Base-by-base conservation (phyloP, 2,888 invertebrate species). In the Eumerus sabulonum region DNA sequence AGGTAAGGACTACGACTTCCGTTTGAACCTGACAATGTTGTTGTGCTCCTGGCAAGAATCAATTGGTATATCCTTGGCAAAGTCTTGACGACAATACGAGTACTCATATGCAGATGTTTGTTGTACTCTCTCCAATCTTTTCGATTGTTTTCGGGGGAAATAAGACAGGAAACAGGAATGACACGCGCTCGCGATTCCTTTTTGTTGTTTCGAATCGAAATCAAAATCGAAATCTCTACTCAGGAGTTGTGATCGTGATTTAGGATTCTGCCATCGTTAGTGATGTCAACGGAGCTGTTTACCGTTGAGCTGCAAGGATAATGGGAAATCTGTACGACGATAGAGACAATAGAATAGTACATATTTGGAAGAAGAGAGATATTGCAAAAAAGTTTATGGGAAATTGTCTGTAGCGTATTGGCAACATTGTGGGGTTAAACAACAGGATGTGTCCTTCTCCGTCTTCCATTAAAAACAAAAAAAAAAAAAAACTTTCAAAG, bases 111-210 rank as follows among this genome's bases (percentile, higher is more conserved):
- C 77, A 77, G 77, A 77, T 77, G 77, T 77, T 77, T 72, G 42
- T 48, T 70, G 35, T 62, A 9, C 27, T n/a, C 27, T 27, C 7
- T 27, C 27, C 27, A 4, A 4, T 68, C 38, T 40, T 42, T 12
- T 57, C 60, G 7, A 27, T 27, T 27, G 27, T 27, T 27, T 27
- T 53, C 57, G 45, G 51, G 53, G 45, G 51, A 47, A 50, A 77
- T 67, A 2, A 27, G 27, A 27, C 73, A 67, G 77, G 77, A 77
- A 77, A 68, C 67, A 63, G 67, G 27, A 77, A 73, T 77, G 77
- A 77, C 77, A 77, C 77, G 77, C 77, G 77, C 67, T 5, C 62
- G 77, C 77, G 77, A 77, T 77, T 77, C 60, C 73, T 77, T 73
- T 73, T 72, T 13, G n/a, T n/a, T n/a, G n/a, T n/a, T n/a, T n/a